These are phyloP conservation scores for Microplitis demolitor DNA, from an alignment of 1,140 invertebrate species.

Conservation along the genomic window DNA sequence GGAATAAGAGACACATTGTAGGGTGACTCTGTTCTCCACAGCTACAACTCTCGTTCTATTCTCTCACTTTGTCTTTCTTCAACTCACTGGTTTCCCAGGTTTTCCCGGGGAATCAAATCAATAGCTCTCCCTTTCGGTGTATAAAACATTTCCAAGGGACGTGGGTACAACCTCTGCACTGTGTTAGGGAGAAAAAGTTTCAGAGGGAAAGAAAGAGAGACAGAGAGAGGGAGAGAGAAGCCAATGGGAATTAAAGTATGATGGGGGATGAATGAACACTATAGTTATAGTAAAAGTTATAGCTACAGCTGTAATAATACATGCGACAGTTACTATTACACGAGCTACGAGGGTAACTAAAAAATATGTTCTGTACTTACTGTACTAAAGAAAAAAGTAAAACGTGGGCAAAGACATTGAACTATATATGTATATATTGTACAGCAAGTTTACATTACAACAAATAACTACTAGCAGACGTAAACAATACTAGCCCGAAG, in stretches of 20 bases:
- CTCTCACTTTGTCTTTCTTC: neutral
- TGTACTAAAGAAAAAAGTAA: too few species aligned
- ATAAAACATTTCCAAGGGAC: slow-evolving; percentile 48
- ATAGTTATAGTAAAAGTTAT: too few species aligned
- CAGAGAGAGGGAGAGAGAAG: neutral
- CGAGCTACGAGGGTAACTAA: too few species aligned
- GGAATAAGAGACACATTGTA: neutral
- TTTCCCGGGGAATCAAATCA: slow-evolving; percentile 57
- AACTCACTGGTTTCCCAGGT: slow-evolving; percentile 38
- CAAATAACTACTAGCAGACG: too few species aligned
- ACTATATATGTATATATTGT: too few species aligned
- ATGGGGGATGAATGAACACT: neutral
- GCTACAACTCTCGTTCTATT: neutral
- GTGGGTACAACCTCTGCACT: too few species aligned
- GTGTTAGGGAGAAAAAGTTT: neutral
- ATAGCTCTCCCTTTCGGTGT: slow-evolving; percentile 47
- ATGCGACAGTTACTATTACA: too few species aligned
- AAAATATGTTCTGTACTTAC: too few species aligned
- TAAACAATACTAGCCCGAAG: too few species aligned
- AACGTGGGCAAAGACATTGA: too few species aligned
- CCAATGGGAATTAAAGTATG: neutral
- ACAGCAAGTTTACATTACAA: too few species aligned
- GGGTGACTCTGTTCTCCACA: neutral
- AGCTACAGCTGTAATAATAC: too few species aligned
- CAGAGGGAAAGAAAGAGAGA: neutral